Evolutionary conservation across 2,888 invertebrate genomes (phyloP).

Genomic region (Sarcophaga rosellei): DNA sequence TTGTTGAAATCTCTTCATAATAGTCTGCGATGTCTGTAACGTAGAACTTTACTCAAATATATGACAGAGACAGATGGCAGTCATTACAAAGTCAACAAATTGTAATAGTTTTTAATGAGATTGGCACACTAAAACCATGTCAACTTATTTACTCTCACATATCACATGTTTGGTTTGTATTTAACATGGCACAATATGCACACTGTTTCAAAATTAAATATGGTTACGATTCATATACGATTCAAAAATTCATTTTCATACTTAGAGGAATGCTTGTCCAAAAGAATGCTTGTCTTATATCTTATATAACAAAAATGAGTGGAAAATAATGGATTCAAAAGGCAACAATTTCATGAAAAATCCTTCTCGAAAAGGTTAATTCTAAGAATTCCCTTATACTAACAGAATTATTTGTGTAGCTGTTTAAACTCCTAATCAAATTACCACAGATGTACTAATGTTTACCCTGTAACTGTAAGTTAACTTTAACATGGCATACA

Average conservation of each 20-base stretch:
- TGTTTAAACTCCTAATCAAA: background rate
- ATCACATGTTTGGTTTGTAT: conserved; percentile 7
- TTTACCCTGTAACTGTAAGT: background rate
- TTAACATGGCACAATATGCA: background rate
- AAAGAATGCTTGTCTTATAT: too few species aligned
- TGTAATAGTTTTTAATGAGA: conserved; percentile 49
- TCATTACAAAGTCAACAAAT: conserved; percentile 59
- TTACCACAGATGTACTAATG: background rate
- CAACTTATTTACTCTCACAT: conserved; percentile 4
- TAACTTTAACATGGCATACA: background rate
- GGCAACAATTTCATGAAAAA: background rate
- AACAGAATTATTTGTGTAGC: too few species aligned
- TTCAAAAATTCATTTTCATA: too few species aligned
- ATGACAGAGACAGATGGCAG: conserved; percentile 12
- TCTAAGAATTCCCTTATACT: too few species aligned
- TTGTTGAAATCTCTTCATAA: too few species aligned
- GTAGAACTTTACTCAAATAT: background rate
- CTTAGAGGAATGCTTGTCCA: too few species aligned
- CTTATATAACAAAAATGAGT: too few species aligned
- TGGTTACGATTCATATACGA: too few species aligned
- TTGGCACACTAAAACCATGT: conserved; percentile 37
- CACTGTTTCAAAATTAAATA: too few species aligned
- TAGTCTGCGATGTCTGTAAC: too few species aligned
- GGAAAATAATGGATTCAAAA: background rate
- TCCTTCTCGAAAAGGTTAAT: too few species aligned